Conservation (phyloP, 2,888 invertebrate genomes). For the Acholoe squamosa region DNA sequence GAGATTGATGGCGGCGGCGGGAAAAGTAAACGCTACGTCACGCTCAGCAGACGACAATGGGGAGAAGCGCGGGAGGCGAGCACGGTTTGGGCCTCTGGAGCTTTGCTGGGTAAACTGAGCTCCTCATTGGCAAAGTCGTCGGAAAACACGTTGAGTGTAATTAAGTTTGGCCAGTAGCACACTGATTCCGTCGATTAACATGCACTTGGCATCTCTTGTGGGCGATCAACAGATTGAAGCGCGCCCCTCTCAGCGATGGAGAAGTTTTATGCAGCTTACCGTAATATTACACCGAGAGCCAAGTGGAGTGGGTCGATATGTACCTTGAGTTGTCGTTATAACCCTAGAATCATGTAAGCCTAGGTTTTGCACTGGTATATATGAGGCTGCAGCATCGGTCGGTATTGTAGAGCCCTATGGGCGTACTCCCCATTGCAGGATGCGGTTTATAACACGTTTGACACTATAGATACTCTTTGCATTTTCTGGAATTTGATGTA, state of each 20-base stretch:
- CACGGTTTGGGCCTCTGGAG: conserved; percentile 51
- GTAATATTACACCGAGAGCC: conserved; percentile 38
- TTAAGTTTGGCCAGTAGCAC: conserved; percentile 56
- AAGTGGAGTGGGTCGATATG: not conserved
- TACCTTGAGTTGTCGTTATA: not conserved
- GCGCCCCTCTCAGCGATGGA: not conserved
- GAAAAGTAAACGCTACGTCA: conserved; percentile 32
- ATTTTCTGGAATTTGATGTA: too few species aligned
- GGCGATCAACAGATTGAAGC: conserved; percentile 52
- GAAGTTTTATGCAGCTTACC: not conserved
- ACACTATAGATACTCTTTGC: too few species aligned
- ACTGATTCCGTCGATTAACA: conserved; percentile 56
- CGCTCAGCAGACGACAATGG: conserved; percentile 51
- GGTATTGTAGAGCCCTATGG: too few species aligned
- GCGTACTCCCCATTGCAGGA: too few species aligned
- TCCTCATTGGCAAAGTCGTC: conserved; percentile 48
- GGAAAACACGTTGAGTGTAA: conserved; percentile 61
- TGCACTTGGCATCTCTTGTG: conserved; percentile 58
- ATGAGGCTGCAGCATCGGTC: too few species aligned
- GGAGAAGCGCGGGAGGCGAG: conserved; percentile 28
- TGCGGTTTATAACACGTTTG: too few species aligned
- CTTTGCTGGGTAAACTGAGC: conserved; percentile 41
- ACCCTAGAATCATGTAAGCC: not conserved
- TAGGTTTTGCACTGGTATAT: not conserved
- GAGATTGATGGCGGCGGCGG: conserved; percentile 58